A percentile compares a stretch with the other conserved stretches of the same genome.
Evolutionary conservation across 1,140 invertebrate species (phyloP).

Genomic region (Camponotus pennsylvanicus): DNA sequence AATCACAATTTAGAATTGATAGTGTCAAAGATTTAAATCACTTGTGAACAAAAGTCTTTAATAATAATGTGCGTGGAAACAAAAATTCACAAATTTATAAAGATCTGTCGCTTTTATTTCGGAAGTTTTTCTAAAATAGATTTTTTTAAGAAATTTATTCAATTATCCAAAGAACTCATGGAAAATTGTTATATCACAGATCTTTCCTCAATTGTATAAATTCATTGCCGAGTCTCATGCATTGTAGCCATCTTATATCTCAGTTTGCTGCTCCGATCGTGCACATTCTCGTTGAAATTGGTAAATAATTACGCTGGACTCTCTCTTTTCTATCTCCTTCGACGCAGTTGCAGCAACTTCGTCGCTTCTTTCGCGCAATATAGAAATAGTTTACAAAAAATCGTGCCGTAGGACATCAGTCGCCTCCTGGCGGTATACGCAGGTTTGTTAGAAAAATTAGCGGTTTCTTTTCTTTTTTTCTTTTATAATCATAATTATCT

Average conservation of each 20-base stretch:
- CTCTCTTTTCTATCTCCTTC: slow-evolving; percentile 38
- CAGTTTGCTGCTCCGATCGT: not conserved
- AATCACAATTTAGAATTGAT: slow-evolving; percentile 1
- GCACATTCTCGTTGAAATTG: slow-evolving; percentile 42
- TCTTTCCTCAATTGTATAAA: slow-evolving; percentile 13
- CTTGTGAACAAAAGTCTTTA: not conserved
- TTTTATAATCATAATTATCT: slow-evolving; percentile 66
- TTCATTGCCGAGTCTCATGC: slow-evolving; percentile 42
- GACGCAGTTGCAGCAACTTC: slow-evolving; percentile 33
- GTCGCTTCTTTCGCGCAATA: slow-evolving; percentile 37
- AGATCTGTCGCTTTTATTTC: not conserved
- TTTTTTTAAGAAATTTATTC: not conserved
- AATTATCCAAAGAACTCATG: slow-evolving; percentile 22
- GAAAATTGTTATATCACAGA: slow-evolving; percentile 11
- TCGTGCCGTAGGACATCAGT: slow-evolving; percentile 51
- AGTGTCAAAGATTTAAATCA: not conserved
- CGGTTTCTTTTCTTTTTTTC: slow-evolving; percentile 33
- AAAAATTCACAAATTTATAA: not conserved
- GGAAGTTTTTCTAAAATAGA: not conserved
- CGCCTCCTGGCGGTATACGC: slow-evolving; percentile 41
- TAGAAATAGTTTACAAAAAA: slow-evolving; percentile 75
- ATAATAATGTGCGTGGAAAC: slow-evolving; percentile 8
- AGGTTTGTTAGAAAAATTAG: slow-evolving; percentile 69
- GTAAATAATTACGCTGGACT: slow-evolving; percentile 31
- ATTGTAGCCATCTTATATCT: slow-evolving; percentile 5